Base-by-base conservation (phyloP, 2,113 vertebrate genomes). In the Nestor notabilis region DNA sequence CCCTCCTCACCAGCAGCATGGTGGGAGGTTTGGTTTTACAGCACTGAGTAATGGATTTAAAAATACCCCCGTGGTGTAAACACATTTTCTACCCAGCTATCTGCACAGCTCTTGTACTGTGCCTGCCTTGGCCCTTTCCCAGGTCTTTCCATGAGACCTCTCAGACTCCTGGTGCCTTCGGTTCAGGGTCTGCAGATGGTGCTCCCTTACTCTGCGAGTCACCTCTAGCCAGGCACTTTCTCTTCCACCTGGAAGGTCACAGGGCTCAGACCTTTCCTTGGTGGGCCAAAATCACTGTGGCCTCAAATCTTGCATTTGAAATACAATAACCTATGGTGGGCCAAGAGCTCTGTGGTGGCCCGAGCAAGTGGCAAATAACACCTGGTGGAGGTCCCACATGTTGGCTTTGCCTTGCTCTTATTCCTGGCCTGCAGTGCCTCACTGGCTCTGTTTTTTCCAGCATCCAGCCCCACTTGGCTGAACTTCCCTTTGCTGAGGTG, bases 11-110 rank as follows among this genome's bases (percentile, higher is more conserved):
- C 18, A 46, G 46, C 52, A 52, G 43, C 8, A 0, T 9, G 33
- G 56, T 70, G 64, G 91, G 76, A 89, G 72, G 83, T 78, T 95
- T 91, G 50, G 47, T 92, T 94, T 91, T 82, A 89, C 29, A 69
- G 68, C 60, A 81, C 18, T 21, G 14, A 75, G 37, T 68, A 65
- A 55, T 14, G 18, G 60, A 87, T 78, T 95, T 87, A 79, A 95
- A 79, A 92, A 93, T 41, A 92, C 15, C 5, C 23, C 35, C 0
- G 0, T 5, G 4, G 1, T 20, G 23, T 47, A 89, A 97, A 71
- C 27, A 31, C 20, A 35, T 82, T 81, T 94, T 60, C 55, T 87
- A 43, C 47, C 29, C 13, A 43, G 13, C 28, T 87, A 43, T 87
- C 16, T 63, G 33, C 39, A 60, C 1, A 9, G 19, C 78, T 75